These are phyloP conservation scores for Daboia siamensis DNA, from an alignment of 2,113 vertebrate species.

Conservation along the genomic window DNA sequence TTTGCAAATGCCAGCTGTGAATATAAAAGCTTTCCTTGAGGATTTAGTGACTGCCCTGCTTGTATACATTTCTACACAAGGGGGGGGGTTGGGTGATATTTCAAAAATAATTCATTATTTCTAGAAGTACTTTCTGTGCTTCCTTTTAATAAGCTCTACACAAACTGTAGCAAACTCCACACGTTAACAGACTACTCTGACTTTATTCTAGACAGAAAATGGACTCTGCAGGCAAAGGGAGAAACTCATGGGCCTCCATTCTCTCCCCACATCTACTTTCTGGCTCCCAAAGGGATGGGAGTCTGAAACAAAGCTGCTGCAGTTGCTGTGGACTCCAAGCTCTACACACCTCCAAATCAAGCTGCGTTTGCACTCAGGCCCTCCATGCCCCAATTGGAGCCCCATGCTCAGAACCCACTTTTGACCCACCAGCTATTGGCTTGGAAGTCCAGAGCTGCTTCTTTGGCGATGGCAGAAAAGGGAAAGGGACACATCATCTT, in stretches of 20 bases:
- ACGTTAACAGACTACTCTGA: neutral
- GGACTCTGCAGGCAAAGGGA: constrained; percentile 11
- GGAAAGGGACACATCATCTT: neutral
- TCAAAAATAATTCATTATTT: constrained; percentile 41
- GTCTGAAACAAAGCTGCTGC: neutral
- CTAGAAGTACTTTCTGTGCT: constrained; percentile 10
- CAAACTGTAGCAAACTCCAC: neutral
- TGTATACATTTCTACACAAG: constrained; percentile 41
- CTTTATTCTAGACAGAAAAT: neutral
- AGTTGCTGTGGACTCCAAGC: neutral
- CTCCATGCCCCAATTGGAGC: fast-evolving
- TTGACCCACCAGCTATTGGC: fast-evolving
- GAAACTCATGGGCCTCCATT: fast-evolving
- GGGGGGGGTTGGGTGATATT: constrained; percentile 19
- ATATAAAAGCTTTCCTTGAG: constrained; percentile 43
- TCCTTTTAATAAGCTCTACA: neutral
- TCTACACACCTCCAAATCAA: fast-evolving
- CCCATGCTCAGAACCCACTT: neutral
- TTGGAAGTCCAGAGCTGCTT: neutral
- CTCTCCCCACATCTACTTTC: fast-evolving
- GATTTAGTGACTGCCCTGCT: constrained; percentile 38
- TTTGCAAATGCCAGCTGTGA: constrained; percentile 56
- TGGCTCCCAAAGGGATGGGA: fast-evolving
- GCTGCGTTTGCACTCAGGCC: fast-evolving
- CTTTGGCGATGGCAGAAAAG: fast-evolving